Evolutionary conservation across 2,888 invertebrate genomes (phyloP).

Genomic region (Hyppa rectilinea): DNA sequence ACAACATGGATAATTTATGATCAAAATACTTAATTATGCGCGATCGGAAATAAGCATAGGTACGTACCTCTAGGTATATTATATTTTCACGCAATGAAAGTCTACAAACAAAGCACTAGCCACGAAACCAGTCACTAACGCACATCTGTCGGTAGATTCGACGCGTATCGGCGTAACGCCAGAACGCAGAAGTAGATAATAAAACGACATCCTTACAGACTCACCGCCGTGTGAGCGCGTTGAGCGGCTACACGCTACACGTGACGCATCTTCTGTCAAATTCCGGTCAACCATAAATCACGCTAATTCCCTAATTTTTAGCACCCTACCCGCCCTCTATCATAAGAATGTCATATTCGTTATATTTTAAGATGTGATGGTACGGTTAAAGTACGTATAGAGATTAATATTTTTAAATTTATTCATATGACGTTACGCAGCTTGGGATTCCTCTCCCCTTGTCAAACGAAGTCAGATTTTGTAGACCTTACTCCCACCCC

Average conservation of each 20-base stretch:
- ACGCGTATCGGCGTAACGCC: neutral
- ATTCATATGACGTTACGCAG: neutral
- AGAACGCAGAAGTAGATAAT: neutral
- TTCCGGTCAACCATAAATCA: neutral
- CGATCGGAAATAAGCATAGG: no score
- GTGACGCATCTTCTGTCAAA: neutral
- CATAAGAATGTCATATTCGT: no score
- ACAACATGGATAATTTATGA: no score
- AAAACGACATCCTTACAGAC: neutral
- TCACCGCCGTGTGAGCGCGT: no score
- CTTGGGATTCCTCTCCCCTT: neutral
- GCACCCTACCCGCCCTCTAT: neutral
- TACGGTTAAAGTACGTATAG: no score
- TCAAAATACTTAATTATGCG: no score
- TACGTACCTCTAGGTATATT: no score
- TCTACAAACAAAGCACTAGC: neutral
- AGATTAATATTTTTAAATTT: no score
- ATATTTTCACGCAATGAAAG: no score
- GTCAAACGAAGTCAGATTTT: no score
- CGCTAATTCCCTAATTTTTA: neutral
- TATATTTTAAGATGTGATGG: no score
- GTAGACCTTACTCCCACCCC: neutral
- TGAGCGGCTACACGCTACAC: no score
- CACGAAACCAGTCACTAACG: neutral
- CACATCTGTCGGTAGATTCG: neutral